phyloP scores from a whole-genome alignment of 2,113 vertebrate genomes.

The Neogobius melanostomus region DNA sequence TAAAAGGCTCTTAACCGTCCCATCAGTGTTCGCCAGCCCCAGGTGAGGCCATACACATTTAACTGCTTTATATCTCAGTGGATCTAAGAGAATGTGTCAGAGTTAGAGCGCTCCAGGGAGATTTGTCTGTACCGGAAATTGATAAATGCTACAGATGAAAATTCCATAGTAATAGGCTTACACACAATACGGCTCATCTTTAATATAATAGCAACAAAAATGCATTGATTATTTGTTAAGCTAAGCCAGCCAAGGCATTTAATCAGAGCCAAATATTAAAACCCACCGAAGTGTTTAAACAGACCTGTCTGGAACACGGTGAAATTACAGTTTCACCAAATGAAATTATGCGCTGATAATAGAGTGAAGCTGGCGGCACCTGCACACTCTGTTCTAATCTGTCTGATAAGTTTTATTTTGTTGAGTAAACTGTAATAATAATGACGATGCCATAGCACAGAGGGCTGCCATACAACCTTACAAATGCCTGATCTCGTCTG shows the following conservation, averaged over 20 bases:
- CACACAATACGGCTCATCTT: too few species aligned
- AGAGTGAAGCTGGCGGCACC: not conserved
- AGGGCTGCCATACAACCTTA: too few species aligned
- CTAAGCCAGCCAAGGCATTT: not conserved
- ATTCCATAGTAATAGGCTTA: too few species aligned
- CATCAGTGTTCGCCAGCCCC: not conserved
- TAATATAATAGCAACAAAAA: too few species aligned
- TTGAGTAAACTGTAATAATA: not conserved
- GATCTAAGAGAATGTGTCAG: slow-evolving; percentile 16
- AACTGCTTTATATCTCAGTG: slow-evolving; percentile 22
- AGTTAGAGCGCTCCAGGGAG: slow-evolving; percentile 20
- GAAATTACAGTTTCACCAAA: not conserved
- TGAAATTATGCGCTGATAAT: not conserved
- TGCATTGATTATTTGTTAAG: not conserved
- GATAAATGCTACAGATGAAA: too few species aligned
- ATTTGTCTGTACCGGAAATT: not conserved
- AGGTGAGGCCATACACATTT: slow-evolving; percentile 23
- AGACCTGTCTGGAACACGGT: not conserved
- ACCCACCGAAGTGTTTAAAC: not conserved
- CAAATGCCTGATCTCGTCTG: too few species aligned
- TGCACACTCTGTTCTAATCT: not conserved
- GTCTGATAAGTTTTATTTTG: not conserved
- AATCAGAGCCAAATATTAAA: not conserved
- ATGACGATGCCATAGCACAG: too few species aligned
- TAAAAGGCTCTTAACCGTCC: slow-evolving; percentile 41